Conservation (phyloP, 2,797 vertebrate genomes). For the Salarias fasciatus region DNA sequence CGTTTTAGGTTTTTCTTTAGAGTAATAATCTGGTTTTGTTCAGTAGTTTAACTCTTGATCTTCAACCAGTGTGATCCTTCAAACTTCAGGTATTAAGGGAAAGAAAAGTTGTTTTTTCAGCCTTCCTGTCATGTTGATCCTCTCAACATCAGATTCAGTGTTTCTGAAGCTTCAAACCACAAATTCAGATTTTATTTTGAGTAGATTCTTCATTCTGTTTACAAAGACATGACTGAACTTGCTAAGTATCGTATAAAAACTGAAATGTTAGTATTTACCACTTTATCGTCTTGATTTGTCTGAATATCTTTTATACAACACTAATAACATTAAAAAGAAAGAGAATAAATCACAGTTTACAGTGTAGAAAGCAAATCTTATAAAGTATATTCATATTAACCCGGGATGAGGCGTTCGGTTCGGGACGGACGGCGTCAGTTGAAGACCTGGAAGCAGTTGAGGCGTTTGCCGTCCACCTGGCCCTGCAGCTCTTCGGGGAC, state of each 20-base stretch:
- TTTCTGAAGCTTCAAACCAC: too few species aligned
- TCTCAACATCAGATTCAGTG: too few species aligned
- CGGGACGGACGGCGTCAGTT: too few species aligned
- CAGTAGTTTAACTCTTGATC: not conserved
- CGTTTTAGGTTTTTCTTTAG: constrained; percentile 15
- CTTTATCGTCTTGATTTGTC: constrained; percentile 9
- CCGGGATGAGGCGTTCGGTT: too few species aligned
- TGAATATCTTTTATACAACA: constrained; percentile 16
- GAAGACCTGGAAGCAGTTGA: constrained; percentile 71
- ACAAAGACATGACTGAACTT: constrained; percentile 29
- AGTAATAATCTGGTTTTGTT: not conserved
- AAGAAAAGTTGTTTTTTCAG: not conserved
- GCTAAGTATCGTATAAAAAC: constrained; percentile 2
- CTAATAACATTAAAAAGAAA: constrained; percentile 15
- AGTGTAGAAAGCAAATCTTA: too few species aligned
- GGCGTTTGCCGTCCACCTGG: constrained; percentile 78
- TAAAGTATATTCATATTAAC: too few species aligned
- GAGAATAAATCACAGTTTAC: not conserved
- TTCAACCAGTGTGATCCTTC: not conserved
- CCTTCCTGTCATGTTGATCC: too few species aligned
- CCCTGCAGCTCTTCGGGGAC: constrained; percentile 81
- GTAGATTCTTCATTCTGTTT: constrained; percentile 27
- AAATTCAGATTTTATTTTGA: not conserved
- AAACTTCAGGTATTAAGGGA: not conserved
- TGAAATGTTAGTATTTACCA: constrained; percentile 2